phyloP scores from a whole-genome alignment of 2,113 vertebrate genomes.

The Pavo muticus region DNA sequence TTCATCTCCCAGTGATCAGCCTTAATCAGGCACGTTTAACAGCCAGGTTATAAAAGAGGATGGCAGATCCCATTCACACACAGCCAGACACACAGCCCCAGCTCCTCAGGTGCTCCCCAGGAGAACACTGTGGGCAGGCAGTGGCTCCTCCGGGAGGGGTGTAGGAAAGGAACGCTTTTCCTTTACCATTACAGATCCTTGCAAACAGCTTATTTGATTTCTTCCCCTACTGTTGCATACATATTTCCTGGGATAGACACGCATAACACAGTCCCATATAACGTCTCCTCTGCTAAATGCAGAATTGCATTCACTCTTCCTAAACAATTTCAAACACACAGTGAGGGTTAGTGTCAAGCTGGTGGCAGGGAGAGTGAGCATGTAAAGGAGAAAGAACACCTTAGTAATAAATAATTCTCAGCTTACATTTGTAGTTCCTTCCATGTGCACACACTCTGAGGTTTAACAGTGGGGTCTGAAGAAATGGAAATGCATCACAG shows the following conservation, averaged over 20 bases:
- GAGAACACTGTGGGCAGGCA: slow-evolving; percentile 16
- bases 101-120: slow-evolving; percentile 10
- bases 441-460: neutral
- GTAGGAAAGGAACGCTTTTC: neutral
- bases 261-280: neutral
- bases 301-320: neutral
- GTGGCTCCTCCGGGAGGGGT: slow-evolving; percentile 10
- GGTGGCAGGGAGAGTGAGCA: neutral
- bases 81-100: slow-evolving; percentile 38
- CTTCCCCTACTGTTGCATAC: neutral
- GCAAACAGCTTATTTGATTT: neutral
- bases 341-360: neutral
- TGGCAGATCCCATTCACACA: slow-evolving; percentile 26
- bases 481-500: neutral
- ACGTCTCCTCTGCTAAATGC: neutral
- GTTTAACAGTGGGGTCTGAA: neutral
- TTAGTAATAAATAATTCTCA: neutral
- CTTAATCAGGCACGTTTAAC: slow-evolving; percentile 27
- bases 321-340: neutral
- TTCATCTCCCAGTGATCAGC: neutral
- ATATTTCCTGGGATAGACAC: neutral
- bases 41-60: neutral
- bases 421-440: neutral
- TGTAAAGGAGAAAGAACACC: neutral
- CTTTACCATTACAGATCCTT: neutral